Conservation (phyloP, 2,888 invertebrate genomes). For the Tetragnatha montana region DNA sequence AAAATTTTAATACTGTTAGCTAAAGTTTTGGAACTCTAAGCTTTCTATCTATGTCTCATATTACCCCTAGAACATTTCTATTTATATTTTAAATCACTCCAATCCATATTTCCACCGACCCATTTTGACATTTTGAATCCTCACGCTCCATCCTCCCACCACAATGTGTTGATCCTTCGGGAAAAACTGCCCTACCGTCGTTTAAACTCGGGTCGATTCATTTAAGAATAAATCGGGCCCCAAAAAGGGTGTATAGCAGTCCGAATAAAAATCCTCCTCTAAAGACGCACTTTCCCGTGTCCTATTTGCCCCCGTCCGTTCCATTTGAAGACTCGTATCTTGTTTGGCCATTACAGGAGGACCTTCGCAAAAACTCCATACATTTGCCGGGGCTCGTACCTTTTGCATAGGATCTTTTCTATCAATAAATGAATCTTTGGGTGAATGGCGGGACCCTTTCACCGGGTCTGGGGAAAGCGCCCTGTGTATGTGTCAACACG, state of each 20-base stretch:
- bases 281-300: slow-evolving; percentile 32
- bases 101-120: no score
- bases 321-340: slow-evolving; percentile 47
- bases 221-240: no score
- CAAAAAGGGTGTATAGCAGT: not conserved
- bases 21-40: no score
- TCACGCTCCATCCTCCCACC: no score
- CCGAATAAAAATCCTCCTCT: slow-evolving; percentile 3
- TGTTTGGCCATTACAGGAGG: slow-evolving; percentile 58
- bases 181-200: slow-evolving; percentile 12
- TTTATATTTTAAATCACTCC: no score
- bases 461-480: slow-evolving; percentile 31
- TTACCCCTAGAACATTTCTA: no score
- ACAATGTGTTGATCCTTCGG: not conserved
- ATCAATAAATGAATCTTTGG: slow-evolving; percentile 65
- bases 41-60: no score
- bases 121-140: no score
- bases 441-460: slow-evolving; percentile 38
- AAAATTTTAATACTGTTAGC: no score
- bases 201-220: not conserved
- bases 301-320: slow-evolving; percentile 42
- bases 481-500: slow-evolving; percentile 46
- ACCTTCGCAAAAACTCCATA: slow-evolving; percentile 42
- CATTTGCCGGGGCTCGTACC: slow-evolving; percentile 4
- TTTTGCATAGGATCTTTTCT: slow-evolving; percentile 39